phyloP scores from a whole-genome alignment of 2,797 vertebrate genomes.

The Acrossocheilus fasciatus region DNA sequence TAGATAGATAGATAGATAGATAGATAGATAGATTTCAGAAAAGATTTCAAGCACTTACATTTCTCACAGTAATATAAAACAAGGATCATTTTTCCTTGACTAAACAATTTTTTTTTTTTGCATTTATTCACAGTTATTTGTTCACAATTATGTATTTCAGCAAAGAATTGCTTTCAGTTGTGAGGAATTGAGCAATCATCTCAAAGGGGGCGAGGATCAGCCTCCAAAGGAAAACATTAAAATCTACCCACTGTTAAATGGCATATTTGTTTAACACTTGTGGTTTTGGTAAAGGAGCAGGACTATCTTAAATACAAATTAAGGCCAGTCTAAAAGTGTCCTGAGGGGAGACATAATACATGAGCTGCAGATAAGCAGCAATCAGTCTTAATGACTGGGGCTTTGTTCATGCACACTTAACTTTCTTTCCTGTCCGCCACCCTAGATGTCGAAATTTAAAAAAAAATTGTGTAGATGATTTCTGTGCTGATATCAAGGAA shows the following conservation, averaged over 20 bases:
- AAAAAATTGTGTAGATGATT: slow-evolving; percentile 8
- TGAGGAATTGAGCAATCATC: slow-evolving; percentile 3
- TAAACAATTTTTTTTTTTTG: slow-evolving; percentile 7
- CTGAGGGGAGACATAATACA: slow-evolving; percentile 56
- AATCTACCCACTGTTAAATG: slow-evolving; percentile 14
- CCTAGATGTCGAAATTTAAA: not conserved
- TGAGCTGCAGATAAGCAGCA: slow-evolving; percentile 39
- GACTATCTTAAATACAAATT: slow-evolving; percentile 67
- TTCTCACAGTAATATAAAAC: not conserved
- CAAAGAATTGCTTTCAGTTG: slow-evolving; percentile 4
- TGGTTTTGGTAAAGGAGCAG: slow-evolving; percentile 33
- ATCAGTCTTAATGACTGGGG: slow-evolving; percentile 28
- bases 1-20: too few species aligned
- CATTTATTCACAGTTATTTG: not conserved
- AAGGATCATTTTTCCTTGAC: not conserved
- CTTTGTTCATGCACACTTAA: slow-evolving; percentile 35
- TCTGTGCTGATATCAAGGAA: not conserved
- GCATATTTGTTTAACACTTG: slow-evolving; percentile 32
- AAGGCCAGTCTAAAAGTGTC: slow-evolving; percentile 63
- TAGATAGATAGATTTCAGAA: not conserved
- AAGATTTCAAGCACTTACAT: not conserved
- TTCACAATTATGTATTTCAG: not conserved
- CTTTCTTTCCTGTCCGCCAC: slow-evolving; percentile 7
- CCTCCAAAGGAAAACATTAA: slow-evolving; percentile 13
- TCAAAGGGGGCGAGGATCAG: not conserved